These are phyloP conservation scores for Diabrotica balteata DNA, from an alignment of 2,888 invertebrate genomes.

Conservation along the genomic window DNA sequence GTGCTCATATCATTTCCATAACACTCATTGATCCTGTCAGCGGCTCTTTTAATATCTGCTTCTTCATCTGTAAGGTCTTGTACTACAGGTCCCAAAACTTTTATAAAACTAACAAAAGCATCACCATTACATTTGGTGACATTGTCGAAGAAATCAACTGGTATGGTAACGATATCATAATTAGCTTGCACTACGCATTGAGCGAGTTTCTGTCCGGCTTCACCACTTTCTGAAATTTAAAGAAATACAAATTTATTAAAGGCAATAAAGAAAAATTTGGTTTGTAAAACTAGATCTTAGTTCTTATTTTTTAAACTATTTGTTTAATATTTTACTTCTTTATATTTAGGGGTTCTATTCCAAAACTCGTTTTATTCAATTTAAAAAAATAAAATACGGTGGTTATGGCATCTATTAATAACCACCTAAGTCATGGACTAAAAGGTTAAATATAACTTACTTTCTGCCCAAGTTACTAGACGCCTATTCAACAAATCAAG, in stretches of 20 bases:
- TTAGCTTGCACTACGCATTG: background rate
- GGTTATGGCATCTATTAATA: too few relatives aligned
- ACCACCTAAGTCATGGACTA: too few relatives aligned
- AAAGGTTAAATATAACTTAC: too few relatives aligned
- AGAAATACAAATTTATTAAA: background rate
- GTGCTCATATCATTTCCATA: background rate
- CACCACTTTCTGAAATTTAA: background rate
- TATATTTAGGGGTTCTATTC: too few relatives aligned
- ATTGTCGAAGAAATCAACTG: background rate
- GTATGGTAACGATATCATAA: background rate
- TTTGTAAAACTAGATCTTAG: background rate
- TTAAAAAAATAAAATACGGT: too few relatives aligned
- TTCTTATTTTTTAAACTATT: too few relatives aligned
- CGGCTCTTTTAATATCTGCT: background rate
- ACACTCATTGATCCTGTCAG: conserved; percentile 4
- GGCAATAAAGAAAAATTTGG: background rate
- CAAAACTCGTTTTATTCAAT: too few relatives aligned
- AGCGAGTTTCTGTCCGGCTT: conserved; percentile 6
- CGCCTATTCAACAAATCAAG: too few relatives aligned
- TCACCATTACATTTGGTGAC: background rate
- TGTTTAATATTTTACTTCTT: too few relatives aligned
- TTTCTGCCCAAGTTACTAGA: too few relatives aligned
- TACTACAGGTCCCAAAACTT: background rate
- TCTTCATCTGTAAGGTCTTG: background rate
- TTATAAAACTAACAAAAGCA: background rate